Percentiles rank a stretch among this genome's conserved stretches.
Evolutionary conservation across 2,797 vertebrate genomes (phyloP).

Genomic region (Etheostoma perlongum): DNA sequence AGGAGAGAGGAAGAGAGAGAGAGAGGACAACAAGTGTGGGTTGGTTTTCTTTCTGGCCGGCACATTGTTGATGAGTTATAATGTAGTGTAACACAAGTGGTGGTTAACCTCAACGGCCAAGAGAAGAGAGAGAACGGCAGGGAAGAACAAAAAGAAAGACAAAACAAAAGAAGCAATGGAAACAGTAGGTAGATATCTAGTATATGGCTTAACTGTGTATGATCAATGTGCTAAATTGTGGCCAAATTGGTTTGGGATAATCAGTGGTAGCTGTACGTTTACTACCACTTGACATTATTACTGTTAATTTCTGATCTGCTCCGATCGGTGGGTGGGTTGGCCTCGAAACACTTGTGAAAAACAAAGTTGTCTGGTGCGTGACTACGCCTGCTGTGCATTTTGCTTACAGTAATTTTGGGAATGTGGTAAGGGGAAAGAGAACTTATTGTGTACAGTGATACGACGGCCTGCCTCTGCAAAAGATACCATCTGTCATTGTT

Average conservation of each 20-base stretch:
- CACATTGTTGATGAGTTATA: constrained; percentile 80
- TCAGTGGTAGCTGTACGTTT: not conserved
- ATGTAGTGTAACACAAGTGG: constrained; percentile 86
- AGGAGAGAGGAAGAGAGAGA: constrained; percentile 47
- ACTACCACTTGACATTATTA: no score
- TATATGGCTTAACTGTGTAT: not conserved
- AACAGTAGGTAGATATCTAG: not conserved
- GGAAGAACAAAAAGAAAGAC: constrained; percentile 20
- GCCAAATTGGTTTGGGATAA: not conserved
- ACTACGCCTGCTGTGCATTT: constrained; percentile 31
- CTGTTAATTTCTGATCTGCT: not conserved
- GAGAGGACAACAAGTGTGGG: constrained; percentile 61
- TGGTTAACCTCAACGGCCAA: constrained; percentile 84
- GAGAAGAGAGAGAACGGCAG: constrained; percentile 34
- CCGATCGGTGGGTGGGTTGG: constrained; percentile 11
- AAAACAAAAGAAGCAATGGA: constrained; percentile 36
- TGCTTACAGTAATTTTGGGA: constrained; percentile 48
- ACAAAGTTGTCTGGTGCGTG: constrained; percentile 29
- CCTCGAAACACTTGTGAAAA: constrained; percentile 28
- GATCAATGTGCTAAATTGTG: not conserved
- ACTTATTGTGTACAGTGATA: constrained; percentile 28
- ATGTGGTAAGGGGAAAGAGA: constrained; percentile 18
- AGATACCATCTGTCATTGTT: constrained; percentile 68
- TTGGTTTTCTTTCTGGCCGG: constrained; percentile 67
- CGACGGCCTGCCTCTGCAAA: constrained; percentile 42